phyloP scores from a whole-genome alignment of 2,888 invertebrate genomes.

The Tortrix viridana region DNA sequence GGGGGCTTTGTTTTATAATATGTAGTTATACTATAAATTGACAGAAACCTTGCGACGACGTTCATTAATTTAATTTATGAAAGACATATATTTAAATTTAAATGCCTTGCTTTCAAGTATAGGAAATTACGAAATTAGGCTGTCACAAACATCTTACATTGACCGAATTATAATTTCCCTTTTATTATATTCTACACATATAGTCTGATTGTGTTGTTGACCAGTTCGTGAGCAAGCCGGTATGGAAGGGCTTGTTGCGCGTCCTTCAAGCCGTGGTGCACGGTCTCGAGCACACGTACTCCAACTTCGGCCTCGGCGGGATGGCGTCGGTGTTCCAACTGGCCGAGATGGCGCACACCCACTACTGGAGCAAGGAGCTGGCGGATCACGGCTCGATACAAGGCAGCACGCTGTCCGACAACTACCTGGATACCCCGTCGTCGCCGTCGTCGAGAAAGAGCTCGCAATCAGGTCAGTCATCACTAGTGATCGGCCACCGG shows the following conservation, averaged over 20 bases:
- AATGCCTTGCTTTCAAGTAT: too few species aligned
- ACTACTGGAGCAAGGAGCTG: slow-evolving; percentile 97
- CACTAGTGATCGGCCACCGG: too few species aligned
- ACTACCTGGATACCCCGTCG: slow-evolving; percentile 65
- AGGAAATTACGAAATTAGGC: too few species aligned
- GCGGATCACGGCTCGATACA: slow-evolving; percentile 83
- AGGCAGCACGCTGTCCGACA: slow-evolving; percentile 65
- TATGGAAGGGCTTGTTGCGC: slow-evolving; percentile 99
- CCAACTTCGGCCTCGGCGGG: slow-evolving; percentile 97
- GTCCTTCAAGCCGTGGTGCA: slow-evolving; percentile 94
- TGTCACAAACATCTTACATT: too few species aligned
- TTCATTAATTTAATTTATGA: too few species aligned
- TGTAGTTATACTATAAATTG: too few species aligned
- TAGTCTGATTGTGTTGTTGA: slow-evolving; percentile 2
- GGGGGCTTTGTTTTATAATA: too few species aligned
- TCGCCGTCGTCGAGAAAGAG: slow-evolving; percentile 87
- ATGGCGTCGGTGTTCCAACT: slow-evolving; percentile 99
- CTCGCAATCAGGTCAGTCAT: slow-evolving; percentile 84
- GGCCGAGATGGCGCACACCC: slow-evolving; percentile 99
- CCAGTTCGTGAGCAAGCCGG: slow-evolving; percentile 93
- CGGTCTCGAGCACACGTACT: slow-evolving; percentile 95
- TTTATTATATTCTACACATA: too few species aligned
- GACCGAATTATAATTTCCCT: too few species aligned
- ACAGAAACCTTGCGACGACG: too few species aligned
- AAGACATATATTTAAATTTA: too few species aligned